Base-by-base conservation (phyloP, 2,888 invertebrate species). In the Crossocerus cetratus region DNA sequence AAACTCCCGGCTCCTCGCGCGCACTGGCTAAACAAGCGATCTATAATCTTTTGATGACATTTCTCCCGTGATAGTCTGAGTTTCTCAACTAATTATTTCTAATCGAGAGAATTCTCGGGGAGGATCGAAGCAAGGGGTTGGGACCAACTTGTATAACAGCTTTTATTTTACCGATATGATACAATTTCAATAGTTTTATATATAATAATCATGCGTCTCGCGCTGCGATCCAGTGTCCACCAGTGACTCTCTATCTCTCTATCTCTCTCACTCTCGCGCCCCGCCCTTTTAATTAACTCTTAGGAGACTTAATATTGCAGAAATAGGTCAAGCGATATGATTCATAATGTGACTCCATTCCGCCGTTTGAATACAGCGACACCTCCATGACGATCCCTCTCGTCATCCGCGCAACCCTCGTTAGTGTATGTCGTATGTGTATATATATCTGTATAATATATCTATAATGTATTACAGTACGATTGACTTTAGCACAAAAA, bases 141-240 rank as follows among this genome's bases (percentile, higher is more conserved):
- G 23, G 65, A 23, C 54, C 60, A 82, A 82, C 78, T 88, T 86
- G 83, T 88, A 86, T 86, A 88, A 88, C 88, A 87, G 89, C 85
- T 83, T 88, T 87, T 89, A 88, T 88, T 88, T 86, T 82, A 83
- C 83, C 75, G 80, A 78, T 82, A 80, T 79, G 73, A 77, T 80
- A 81, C 82, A 82, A 83, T 81, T 81, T 79, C 74, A 54, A 72
- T 76, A 65, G 76, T 69, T 54, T 63, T 72, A 56, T 63, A 49
- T 63, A 44, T 57, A 32, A 32, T 32, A 32, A 32, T 32, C 32
- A 32, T 32, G 3, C 32, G 32, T 32, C 32, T 64, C 56, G 44
- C 32, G 11, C 32, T 32, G 32, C 32, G 11, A 32, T 32, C 32
- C 32, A 32, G 32, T 5, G n/a, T 65, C 53, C 49, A 58, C 65